Conservation (phyloP, 1,140 invertebrate genomes). For the Amyelois transitella region DNA sequence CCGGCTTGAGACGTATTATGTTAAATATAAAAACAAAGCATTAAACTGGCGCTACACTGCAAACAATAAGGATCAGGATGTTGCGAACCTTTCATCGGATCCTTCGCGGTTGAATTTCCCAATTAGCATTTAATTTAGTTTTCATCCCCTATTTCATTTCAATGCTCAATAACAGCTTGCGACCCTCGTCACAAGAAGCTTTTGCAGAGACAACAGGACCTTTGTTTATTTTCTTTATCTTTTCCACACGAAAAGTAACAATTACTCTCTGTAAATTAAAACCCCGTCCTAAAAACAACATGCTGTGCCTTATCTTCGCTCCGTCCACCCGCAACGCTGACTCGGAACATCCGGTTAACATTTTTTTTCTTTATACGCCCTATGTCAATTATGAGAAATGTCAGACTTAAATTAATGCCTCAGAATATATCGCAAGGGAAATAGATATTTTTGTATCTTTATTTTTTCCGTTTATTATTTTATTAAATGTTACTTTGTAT, state of each 20-base stretch:
- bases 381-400: too few species aligned
- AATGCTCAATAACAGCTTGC: conserved; percentile 42
- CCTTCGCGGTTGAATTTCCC: conserved; percentile 32
- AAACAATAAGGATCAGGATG: neutral
- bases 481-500: too few species aligned
- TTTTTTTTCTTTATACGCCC: too few species aligned
- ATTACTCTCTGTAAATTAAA: conserved; percentile 45
- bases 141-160: conserved; percentile 51
- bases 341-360: too few species aligned
- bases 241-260: conserved; percentile 32
- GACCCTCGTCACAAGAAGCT: conserved; percentile 45
- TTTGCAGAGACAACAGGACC: conserved; percentile 36
- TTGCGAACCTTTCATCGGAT: neutral
- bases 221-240: conserved; percentile 49
- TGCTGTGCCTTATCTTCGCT: too few species aligned
- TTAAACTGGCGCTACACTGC: too few species aligned
- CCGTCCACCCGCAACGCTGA: neutral
- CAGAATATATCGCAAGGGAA: too few species aligned
- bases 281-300: conserved; percentile 27
- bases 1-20: too few species aligned
- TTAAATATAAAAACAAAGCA: too few species aligned
- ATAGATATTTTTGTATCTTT: too few species aligned
- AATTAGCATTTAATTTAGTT: conserved; percentile 60
- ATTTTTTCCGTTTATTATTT: too few species aligned
- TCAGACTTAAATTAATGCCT: too few species aligned